Evolutionary conservation across 2,888 invertebrate species (phyloP), one percentile per base, ranked within the genome.

Genomic region (Andrena bucephala): DNA sequence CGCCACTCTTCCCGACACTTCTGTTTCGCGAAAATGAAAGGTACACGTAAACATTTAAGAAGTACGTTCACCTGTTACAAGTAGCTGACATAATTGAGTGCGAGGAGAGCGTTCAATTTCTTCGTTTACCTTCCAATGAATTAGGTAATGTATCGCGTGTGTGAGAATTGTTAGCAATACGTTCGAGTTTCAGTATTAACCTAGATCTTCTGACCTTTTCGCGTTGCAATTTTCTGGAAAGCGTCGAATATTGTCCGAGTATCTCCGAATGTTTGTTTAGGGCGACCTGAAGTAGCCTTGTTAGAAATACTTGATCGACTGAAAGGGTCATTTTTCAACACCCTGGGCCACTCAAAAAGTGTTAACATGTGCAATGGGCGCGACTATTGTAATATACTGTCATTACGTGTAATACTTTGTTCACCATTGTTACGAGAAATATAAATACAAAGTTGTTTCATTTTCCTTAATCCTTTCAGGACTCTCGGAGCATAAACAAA

Each of bases 101-200:
- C 54, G 70, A 76, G 76, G 76, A 76, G 76, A 76, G 76, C 36
- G 52, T 76, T 70, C 76, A 76, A 70, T 74, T 59, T 66, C 27
- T 52, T 71, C 31, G 6, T 13, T 65, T 13, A 10, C 3, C 31
- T 63, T 36, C n/a, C 29, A 10, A 24, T 7, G 10, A 50, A 6
- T 42, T 57, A 20, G 5, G 42, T 13, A 36, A 10, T 36, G 16
- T 36, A n/a, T 63, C 54, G 27, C 42, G 27, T 3, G 48, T 20
- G 71, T 24, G 70, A 59, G 48, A 62, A 71, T 60, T 71, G 62
- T 50, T 50, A 48, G 31, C n/a, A 27, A 2, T 10, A 36, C 33
- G 36, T 6, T 8, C 7, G 13, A 24, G 6, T 16, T 20, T 20
- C 50, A 31, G 16, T 62, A 48, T 59, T 48, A 42, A 16, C 16